Evolutionary conservation across 2,797 vertebrate genomes (phyloP).

Genomic region (Propithecus perrieri): DNA sequence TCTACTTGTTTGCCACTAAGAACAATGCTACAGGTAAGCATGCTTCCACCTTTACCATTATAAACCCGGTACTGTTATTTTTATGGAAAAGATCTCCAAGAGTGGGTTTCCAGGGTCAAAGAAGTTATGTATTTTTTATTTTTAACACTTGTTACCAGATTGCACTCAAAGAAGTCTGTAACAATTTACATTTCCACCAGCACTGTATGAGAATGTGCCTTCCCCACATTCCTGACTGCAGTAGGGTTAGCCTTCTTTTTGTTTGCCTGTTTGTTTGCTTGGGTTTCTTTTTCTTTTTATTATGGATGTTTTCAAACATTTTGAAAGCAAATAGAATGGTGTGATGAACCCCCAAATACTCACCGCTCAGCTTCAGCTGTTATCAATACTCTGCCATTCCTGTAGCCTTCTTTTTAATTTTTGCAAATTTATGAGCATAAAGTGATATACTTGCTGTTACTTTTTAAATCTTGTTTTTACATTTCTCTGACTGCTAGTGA

Average conservation of each 20-base stretch:
- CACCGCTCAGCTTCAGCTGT: neutral
- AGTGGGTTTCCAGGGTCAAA: neutral
- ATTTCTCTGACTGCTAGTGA: constrained; percentile 39
- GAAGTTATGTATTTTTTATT: neutral
- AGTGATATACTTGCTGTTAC: neutral
- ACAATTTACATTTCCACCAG: neutral
- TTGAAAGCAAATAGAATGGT: neutral
- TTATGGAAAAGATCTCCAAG: neutral
- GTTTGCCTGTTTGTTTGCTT: neutral
- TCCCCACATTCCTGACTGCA: neutral
- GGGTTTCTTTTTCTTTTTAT: neutral
- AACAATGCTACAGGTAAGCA: neutral
- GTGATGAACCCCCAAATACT: neutral
- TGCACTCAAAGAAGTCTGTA: neutral
- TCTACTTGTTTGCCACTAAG: neutral
- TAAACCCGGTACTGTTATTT: neutral
- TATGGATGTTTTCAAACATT: constrained; percentile 1
- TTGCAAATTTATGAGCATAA: constrained; percentile 48
- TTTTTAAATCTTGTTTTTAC: constrained; percentile 35
- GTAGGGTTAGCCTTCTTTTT: neutral
- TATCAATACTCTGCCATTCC: neutral
- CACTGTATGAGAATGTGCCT: too few relatives aligned
- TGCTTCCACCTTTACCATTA: neutral
- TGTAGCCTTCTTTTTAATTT: neutral
- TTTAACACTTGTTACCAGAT: neutral